Evolutionary conservation across 2,797 vertebrate species (phyloP).

Genomic region (Benthosema pterotum): DNA sequence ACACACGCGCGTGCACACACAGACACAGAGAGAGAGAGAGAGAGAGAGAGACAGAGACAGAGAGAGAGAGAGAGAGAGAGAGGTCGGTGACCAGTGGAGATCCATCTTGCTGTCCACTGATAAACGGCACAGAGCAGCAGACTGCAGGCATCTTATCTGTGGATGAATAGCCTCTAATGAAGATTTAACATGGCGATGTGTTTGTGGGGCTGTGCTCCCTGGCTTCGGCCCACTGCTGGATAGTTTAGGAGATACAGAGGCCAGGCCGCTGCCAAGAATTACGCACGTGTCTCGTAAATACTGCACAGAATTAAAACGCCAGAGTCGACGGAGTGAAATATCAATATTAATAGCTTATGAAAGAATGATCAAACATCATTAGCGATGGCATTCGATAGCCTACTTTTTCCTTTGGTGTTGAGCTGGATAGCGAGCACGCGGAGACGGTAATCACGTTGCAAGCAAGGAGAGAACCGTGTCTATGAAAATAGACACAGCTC

Average conservation of each 20-base stretch:
- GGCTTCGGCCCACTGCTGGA: not conserved
- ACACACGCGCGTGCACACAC: conserved; percentile 2
- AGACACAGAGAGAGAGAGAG: not conserved
- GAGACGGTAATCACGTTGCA: conserved; percentile 28
- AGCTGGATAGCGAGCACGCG: conserved; percentile 29
- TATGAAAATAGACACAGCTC: conserved; percentile 59
- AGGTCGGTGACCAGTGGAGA: conserved; percentile 3
- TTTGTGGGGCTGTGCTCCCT: not conserved
- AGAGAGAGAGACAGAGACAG: not conserved
- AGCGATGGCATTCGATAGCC: conserved; percentile 28
- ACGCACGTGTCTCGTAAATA: conserved; percentile 11
- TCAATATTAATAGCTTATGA: conserved; percentile 13
- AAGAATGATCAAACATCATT: conserved; percentile 12
- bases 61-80: not conserved
- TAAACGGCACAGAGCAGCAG: conserved; percentile 3
- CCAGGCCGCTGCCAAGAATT: conserved; percentile 4
- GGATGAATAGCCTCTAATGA: conserved; percentile 28
- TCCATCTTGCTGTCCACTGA: conserved; percentile 13
- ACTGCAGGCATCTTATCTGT: conserved; percentile 3
- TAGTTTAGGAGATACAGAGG: not conserved
- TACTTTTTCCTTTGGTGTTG: conserved; percentile 27
- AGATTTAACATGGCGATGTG: conserved; percentile 17
- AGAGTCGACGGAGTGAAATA: conserved; percentile 22
- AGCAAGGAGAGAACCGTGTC: conserved; percentile 40
- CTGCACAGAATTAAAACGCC: conserved; percentile 12